These are phyloP conservation scores for Noctua fimbriata DNA, from an alignment of 2,888 invertebrate species.

Conservation along the genomic window DNA sequence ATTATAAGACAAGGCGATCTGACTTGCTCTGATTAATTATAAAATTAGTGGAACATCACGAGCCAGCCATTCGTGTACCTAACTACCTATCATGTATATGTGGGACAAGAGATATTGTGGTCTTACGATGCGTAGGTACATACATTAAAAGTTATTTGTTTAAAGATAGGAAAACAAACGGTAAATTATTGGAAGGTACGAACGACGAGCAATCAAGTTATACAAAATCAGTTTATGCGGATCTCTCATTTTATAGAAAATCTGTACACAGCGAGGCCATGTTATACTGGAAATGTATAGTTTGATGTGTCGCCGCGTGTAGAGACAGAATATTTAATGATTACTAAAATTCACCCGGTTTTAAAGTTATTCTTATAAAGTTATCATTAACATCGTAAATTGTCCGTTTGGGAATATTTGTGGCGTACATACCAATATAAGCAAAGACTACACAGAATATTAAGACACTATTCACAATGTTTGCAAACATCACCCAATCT, in stretches of 20 bases:
- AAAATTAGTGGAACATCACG: conserved; percentile 58
- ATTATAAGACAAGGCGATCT: conserved; percentile 60
- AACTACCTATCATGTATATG: background rate
- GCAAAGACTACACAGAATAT: conserved; percentile 53
- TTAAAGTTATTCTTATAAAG: background rate
- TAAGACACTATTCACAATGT: conserved; percentile 69
- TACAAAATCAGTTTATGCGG: too few species aligned
- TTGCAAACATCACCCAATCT: conserved; percentile 71
- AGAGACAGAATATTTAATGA: too few species aligned
- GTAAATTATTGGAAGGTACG: too few species aligned
- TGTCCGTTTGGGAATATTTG: conserved; percentile 67
- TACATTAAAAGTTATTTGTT: background rate
- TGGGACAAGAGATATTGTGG: too few species aligned
- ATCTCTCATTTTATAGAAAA: too few species aligned
- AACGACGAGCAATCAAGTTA: too few species aligned
- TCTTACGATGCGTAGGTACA: too few species aligned
- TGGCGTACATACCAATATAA: conserved; percentile 68
- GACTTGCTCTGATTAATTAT: conserved; percentile 66
- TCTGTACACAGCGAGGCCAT: too few species aligned
- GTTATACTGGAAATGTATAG: too few species aligned
- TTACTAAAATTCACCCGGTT: background rate
- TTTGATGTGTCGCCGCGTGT: too few species aligned
- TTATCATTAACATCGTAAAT: too few species aligned
- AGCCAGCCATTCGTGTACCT: conserved; percentile 9
- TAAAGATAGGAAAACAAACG: too few species aligned